Evolutionary conservation across 2,888 invertebrate species (phyloP), one percentile per base, ranked within the genome.

Genomic region (Parapristionchus giblindavisi): DNA sequence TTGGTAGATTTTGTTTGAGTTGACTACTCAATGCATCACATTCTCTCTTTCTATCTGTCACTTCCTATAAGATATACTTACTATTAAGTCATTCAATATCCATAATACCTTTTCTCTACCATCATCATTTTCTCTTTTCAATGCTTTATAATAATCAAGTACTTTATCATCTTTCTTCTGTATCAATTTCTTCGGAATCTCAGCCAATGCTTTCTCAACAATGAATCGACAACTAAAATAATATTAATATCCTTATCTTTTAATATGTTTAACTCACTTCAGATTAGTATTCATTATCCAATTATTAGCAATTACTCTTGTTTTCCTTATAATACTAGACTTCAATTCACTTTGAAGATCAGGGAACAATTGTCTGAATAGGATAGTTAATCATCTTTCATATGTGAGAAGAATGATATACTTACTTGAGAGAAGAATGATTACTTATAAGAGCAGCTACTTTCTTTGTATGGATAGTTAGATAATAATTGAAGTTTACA

Each of bases 111-210:
- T 36, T 61, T 14, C 24, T 4, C 58, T 58, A 3, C 14, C 38
- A 3, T 61, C 34, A 61, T 36, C 14, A 34, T 24, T 11, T 8
- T 17, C 61, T 61, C 14, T 63, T 8, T 43, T 63, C 2, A 63
- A 34, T n/a, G 43, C 63, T 27, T 63, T 38, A 27, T 63, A 38
- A 63, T 80, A 86, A 63, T 86, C 86, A 76, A 85, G 83, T 71
- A 86, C 51, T 71, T 86, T 86, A 76, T 86, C 86, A 60, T 84
- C 84, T 40, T 86, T 60, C 74, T 86, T 86, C 65, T 83, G 82
- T 66, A 86, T 83, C 48, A 86, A 65, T 58, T 83, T 77, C 34
- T 85, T 81, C 40, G 83, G 83, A 60, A 83, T 81, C 27, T 75
- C 78, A 54, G 80, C 56, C 38, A 83, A 27, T n/a, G 80, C 83